Evolutionary conservation across 2,797 vertebrate genomes (phyloP).

Genomic region (Pangasius djambal): DNA sequence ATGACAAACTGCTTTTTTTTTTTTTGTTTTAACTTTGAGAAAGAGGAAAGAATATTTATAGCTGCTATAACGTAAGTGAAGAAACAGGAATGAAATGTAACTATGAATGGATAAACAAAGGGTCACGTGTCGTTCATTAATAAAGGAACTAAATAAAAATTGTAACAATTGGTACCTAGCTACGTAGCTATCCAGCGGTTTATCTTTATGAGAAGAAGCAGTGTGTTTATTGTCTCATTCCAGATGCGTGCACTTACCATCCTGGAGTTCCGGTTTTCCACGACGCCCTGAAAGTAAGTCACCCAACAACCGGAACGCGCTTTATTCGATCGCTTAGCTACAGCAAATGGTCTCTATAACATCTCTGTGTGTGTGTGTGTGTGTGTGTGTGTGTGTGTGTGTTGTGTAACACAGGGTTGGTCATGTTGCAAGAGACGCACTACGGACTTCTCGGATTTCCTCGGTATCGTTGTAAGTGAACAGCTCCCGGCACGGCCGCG

Average conservation of each 20-base stretch:
- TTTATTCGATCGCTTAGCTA: background rate
- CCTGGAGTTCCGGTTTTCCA: conserved; percentile 96
- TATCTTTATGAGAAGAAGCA: background rate
- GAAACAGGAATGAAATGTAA: background rate
- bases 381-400: conserved; percentile 13
- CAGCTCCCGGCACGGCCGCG: background rate
- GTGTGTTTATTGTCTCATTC: conserved; percentile 4
- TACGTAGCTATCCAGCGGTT: no score
- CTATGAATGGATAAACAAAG: background rate
- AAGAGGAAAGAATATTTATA: background rate
- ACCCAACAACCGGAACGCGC: background rate
- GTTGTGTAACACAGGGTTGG: conserved; percentile 83
- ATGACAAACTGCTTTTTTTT: no score
- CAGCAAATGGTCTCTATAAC: conserved; percentile 11
- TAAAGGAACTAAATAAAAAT: background rate
- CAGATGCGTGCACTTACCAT: conserved; percentile 89
- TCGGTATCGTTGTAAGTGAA: conserved; percentile 88
- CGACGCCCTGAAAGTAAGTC: conserved; percentile 90
- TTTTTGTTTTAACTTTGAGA: background rate
- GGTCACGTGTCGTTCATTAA: background rate
- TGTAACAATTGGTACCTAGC: background rate
- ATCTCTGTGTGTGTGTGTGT: background rate
- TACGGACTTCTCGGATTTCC: conserved; percentile 95
- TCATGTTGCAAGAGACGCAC: conserved; percentile 97
- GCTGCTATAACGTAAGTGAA: background rate